Percentiles rank a stretch among this genome's conserved stretches.
phyloP scores from a whole-genome alignment of 2,113 vertebrate species.

The Orthochromis malagaraziensis region DNA sequence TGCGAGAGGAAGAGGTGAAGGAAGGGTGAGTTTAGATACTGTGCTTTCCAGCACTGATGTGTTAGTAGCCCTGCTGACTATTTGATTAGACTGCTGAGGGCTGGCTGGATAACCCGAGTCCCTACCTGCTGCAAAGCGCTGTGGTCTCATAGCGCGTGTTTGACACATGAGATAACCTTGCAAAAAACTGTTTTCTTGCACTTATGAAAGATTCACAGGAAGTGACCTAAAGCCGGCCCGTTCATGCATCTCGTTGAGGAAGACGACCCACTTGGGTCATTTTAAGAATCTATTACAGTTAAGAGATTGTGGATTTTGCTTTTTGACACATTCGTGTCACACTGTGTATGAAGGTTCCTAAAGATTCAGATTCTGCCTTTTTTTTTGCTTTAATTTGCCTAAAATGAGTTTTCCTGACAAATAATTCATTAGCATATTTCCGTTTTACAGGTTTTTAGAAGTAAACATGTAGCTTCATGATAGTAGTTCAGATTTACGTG shows the following conservation, averaged over 20 bases:
- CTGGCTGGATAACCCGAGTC: conserved; percentile 73
- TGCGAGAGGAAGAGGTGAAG: conserved; percentile 50
- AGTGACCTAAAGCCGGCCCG: background rate
- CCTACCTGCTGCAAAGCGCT: conserved; percentile 28
- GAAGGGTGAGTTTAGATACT: conserved; percentile 49
- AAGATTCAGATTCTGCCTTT: background rate
- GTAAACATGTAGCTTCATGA: background rate
- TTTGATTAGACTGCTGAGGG: conserved; percentile 79
- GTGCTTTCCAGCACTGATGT: conserved; percentile 79
- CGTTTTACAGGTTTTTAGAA: background rate
- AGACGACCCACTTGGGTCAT: background rate
- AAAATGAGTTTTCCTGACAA: background rate
- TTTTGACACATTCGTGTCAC: background rate
- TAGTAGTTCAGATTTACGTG: background rate
- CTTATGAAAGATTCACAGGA: background rate
- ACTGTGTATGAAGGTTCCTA: background rate
- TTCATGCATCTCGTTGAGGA: background rate
- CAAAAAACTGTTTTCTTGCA: background rate
- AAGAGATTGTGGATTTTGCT: background rate
- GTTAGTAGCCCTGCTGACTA: conserved; percentile 70
- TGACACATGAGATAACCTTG: conserved; percentile 5
- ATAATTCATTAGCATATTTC: background rate
- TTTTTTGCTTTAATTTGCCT: background rate
- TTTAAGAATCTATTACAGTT: background rate
- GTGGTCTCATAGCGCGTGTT: background rate